Evolutionary conservation across 2,888 invertebrate genomes (phyloP), one percentile per base, ranked within the genome.

Genomic region (Sinotaia quadrata): DNA sequence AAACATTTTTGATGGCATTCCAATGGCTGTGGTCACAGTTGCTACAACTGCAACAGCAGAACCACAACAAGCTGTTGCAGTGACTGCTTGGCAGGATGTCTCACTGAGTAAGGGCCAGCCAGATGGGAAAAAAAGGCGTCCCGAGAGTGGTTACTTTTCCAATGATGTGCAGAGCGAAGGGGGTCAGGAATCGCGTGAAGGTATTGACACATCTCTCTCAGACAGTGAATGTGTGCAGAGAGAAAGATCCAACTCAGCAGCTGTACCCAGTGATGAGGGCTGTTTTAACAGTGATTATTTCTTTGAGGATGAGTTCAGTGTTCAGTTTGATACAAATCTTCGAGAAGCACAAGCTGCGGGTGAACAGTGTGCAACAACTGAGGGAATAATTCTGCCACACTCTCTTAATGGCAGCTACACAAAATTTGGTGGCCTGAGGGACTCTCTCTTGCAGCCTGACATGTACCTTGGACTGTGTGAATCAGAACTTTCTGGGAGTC

Each of bases 231-330:
- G 36, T 31, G 60, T 37, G 27, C 24, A 34, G 4, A 44, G 12
- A 34, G 58, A 54, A 5, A 63, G 65, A 2, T 60, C 63, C n/a
- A 34, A 60, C 57, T 62, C 67, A 3, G 27, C 56, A 4, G 58
- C 58, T 18, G 27, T 63, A 18, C 52, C 52, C 1, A 52, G 33
- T 18, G 86, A 86, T 33, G 87, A 86, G 67, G 77, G 75, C 12
- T 76, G 82, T 59, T 71, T 71, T 49, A 85, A 83, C 76, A 86
- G 84, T 71, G 87, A 87, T 60, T 87, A 86, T 73, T 87, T 84
- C 73, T 87, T 86, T 63, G 87, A 87, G 71, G 87, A 87, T 71
- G 87, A 87, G 59, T 86, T 86, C 74, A 87, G 85, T 72, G 83
- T 87, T 51, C 80, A 82, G 68, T 84, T 82, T 72, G 83, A 83